phyloP scores from a whole-genome alignment of 2,888 invertebrate species.

The Habrosyne pyritoides region DNA sequence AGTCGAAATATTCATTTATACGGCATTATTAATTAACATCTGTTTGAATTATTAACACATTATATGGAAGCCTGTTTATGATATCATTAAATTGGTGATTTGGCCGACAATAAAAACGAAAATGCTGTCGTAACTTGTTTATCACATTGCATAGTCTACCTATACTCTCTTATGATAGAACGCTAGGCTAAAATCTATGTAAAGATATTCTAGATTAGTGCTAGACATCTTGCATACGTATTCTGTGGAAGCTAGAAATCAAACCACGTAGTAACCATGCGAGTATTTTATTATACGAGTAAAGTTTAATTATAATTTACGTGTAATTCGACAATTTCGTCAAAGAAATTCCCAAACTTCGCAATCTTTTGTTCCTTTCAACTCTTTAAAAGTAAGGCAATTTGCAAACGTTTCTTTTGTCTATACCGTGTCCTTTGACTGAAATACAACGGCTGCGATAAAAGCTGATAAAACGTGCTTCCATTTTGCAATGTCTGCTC shows the following conservation, averaged over 20 bases:
- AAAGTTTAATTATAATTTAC: neutral
- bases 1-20: no score
- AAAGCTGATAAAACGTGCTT: conserved; percentile 63
- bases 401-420: conserved; percentile 5
- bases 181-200: neutral
- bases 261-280: neutral
- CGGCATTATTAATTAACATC: no score
- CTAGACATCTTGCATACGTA: neutral
- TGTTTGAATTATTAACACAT: no score
- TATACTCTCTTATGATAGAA: neutral
- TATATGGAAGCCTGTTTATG: no score
- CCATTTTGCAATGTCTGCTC: conserved; percentile 56
- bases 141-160: no score
- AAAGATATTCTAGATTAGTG: neutral
- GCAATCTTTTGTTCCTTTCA: conserved; percentile 32
- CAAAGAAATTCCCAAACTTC: neutral
- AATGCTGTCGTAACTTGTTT: no score
- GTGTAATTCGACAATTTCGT: neutral
- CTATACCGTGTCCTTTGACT: conserved; percentile 45
- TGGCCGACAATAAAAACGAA: no score
- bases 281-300: neutral
- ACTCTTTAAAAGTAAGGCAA: conserved; percentile 29
- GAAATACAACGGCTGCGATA: conserved; percentile 57
- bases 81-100: no score
- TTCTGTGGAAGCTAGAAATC: neutral